phyloP scores from a whole-genome alignment of 2,113 vertebrate genomes.

The Dromiciops gliroides region DNA sequence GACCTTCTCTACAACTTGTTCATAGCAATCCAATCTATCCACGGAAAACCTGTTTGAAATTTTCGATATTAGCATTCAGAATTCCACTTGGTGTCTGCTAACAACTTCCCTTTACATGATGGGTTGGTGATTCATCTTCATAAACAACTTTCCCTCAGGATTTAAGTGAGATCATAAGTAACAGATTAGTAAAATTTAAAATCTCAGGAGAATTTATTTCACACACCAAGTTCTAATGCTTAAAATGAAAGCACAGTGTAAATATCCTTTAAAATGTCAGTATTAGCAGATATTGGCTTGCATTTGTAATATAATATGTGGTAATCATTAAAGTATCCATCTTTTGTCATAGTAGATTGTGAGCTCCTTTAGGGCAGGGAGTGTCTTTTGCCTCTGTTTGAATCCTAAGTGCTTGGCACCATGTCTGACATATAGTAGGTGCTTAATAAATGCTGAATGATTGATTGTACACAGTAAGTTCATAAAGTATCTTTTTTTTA shows the following conservation, averaged over 20 bases:
- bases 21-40: background rate
- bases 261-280: background rate
- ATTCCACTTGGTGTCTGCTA: background rate
- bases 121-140: background rate
- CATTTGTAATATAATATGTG: background rate
- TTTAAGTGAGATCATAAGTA: background rate
- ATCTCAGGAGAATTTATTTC: background rate
- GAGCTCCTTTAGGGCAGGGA: background rate
- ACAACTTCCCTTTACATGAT: background rate
- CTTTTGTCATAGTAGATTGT: background rate
- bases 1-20: background rate
- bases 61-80: background rate
- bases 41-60: background rate
- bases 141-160: background rate
- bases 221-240: background rate
- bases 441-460: background rate
- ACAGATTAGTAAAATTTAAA: background rate
- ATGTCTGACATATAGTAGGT: background rate
- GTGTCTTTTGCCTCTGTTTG: background rate
- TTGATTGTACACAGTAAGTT: background rate
- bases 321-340: background rate
- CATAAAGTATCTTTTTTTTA: no score
- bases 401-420: background rate
- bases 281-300: background rate
- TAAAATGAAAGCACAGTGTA: background rate